Evolutionary conservation across 2,113 vertebrate genomes (phyloP).

Genomic region (Syngnathoides biaculeatus): DNA sequence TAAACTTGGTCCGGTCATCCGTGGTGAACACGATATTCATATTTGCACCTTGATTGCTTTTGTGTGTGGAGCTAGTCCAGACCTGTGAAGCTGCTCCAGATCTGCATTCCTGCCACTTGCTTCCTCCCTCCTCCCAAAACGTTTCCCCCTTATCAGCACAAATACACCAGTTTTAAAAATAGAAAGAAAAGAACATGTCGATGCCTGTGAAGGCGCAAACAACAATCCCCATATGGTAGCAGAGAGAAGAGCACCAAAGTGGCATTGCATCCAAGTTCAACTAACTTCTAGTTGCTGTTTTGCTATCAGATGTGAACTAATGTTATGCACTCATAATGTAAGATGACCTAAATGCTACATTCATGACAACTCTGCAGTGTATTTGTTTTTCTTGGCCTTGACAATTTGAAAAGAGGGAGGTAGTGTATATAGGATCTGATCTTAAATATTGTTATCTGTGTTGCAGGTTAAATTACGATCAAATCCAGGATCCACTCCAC

Average conservation of each 20-base stretch:
- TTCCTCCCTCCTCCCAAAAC: slow-evolving; percentile 49
- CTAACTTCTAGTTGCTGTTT: slow-evolving; percentile 7
- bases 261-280: slow-evolving; percentile 23
- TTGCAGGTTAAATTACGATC: slow-evolving; percentile 51
- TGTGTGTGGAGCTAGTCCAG: slow-evolving; percentile 50
- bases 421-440: slow-evolving; percentile 13
- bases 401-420: not conserved
- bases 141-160: slow-evolving; percentile 64
- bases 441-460: slow-evolving; percentile 34
- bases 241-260: slow-evolving; percentile 33
- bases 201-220: slow-evolving; percentile 57
- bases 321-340: slow-evolving; percentile 13
- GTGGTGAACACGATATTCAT: not conserved
- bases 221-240: slow-evolving; percentile 25
- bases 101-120: slow-evolving; percentile 65
- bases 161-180: slow-evolving; percentile 67
- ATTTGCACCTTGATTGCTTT: slow-evolving; percentile 15
- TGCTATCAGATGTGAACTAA: slow-evolving; percentile 3
- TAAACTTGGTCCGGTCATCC: not conserved
- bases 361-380: not conserved
- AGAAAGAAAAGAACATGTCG: slow-evolving; percentile 63
- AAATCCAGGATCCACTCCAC: slow-evolving; percentile 47
- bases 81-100: slow-evolving; percentile 61
- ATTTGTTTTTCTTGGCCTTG: not conserved
- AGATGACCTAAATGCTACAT: slow-evolving; percentile 19